Base-by-base conservation (phyloP, 2,888 invertebrate species). In the Neocrepidodera transversa region DNA sequence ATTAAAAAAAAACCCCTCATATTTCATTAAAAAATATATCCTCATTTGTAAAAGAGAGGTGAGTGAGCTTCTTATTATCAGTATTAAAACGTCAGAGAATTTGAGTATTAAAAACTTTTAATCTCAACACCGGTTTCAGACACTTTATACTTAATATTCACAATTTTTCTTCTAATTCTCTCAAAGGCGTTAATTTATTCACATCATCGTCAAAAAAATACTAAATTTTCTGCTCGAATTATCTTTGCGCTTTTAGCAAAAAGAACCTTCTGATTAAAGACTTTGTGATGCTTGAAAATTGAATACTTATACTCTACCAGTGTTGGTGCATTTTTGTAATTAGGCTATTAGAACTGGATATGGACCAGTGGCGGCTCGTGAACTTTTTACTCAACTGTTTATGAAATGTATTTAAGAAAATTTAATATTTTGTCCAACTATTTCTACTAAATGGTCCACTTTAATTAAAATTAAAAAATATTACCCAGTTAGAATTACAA, bases 91-190 rank as follows among this genome's bases (percentile, higher is more conserved):
- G 28, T 8, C 28, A 28, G 10, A 18, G 7, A 40, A 40, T 3
- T 40, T 40, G 16, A 40, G 17, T 18, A 16, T 40, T 40, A 40
- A 14, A 38, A 51, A 17, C 36, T 51, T 51, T 51, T 51, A 40
- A 51, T 51, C 18, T 14, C 14, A 51, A 16, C 11, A 38, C 38
- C 40, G 11, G 18, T 51, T 6, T 36, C 51, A 51, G 51, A 51
- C 51, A 40, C 28, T 23, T 40, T 16, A 28, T 26, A 17, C 28
- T 51, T 40, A 51, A 40, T 51, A 40, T 51, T 40, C 38, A n/a
- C 35, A 1, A 10, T 51, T 51, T 51, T 36, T 40, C 38, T 16
- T 38, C 4, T n/a, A 14, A 40, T 16, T 17, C 16, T n/a, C 16
- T 40, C 16, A 40, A 40, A 16, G 17, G 16, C 40, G 17, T 16